A percentile compares a stretch with the other conserved stretches of the same genome.
Conservation (phyloP, 2,797 vertebrate genomes). For the Syncerus caffer region DNA sequence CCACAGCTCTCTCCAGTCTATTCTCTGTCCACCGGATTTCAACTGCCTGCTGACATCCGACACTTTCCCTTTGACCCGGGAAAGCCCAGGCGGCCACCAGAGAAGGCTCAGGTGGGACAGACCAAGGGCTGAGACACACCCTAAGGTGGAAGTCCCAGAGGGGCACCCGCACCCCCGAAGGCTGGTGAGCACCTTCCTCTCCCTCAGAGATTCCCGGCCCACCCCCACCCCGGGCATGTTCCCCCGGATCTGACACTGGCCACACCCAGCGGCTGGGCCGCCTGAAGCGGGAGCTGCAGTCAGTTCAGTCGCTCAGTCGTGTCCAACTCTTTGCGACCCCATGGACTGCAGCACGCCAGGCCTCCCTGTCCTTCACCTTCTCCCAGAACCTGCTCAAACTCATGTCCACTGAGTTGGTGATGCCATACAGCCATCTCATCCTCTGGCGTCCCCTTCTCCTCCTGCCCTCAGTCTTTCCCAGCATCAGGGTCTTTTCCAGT, state of each 20-base stretch:
- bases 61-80: background rate
- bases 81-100: background rate
- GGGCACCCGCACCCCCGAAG: fast-evolving
- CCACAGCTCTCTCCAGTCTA: background rate
- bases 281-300: background rate
- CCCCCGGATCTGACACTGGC: fast-evolving
- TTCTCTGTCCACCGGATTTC: background rate
- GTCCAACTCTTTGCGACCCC: background rate
- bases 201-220: fast-evolving
- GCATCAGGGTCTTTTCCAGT: background rate
- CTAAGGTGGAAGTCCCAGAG: background rate
- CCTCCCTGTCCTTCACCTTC: background rate
- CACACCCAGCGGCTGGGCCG: fast-evolving
- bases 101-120: background rate
- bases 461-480: background rate
- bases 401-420: background rate
- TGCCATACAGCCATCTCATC: background rate
- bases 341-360: background rate
- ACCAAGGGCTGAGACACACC: no score
- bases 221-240: no score
- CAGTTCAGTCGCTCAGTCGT: background rate
- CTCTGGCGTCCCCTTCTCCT: background rate
- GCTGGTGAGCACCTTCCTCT: background rate
- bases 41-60: background rate
- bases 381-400: background rate